These are phyloP conservation scores for Thera obeliscata DNA, from an alignment of 2,888 invertebrate genomes.

Conservation along the genomic window DNA sequence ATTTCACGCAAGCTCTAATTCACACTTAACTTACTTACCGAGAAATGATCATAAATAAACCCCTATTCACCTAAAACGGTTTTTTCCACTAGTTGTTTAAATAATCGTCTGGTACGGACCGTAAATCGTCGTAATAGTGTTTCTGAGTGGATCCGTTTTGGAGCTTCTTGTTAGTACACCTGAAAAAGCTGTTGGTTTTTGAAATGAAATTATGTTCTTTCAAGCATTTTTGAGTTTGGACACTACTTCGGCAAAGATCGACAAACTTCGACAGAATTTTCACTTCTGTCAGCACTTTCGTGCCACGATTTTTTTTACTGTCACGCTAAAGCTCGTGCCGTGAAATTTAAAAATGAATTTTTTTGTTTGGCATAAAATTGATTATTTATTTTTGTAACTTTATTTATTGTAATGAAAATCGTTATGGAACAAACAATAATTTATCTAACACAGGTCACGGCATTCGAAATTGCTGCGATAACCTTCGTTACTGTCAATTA, in stretches of 20 bases:
- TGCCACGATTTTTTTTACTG: too few species aligned
- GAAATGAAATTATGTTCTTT: too few species aligned
- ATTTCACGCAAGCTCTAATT: conserved; percentile 44
- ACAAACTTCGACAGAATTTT: too few species aligned
- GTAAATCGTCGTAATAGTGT: conserved; percentile 61
- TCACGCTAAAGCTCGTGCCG: too few species aligned
- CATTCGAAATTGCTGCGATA: conserved; percentile 19
- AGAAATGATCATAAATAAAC: conserved; percentile 50
- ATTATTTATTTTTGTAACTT: too few species aligned
- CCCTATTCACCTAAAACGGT: conserved; percentile 55
- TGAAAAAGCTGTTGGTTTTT: conserved; percentile 5
- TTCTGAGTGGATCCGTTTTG: conserved; percentile 44
- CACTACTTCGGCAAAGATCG: too few species aligned
- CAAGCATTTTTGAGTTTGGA: too few species aligned
- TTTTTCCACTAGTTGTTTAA: conserved; percentile 60
- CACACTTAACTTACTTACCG: conserved; percentile 60
- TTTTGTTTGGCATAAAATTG: too few species aligned
- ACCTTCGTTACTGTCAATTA: conserved; percentile 21
- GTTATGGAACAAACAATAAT: not conserved
- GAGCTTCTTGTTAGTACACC: conserved; percentile 28
- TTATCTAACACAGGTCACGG: conserved; percentile 8
- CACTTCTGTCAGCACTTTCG: too few species aligned
- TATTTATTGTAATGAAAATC: too few species aligned
- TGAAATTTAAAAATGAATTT: too few species aligned
- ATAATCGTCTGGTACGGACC: conserved; percentile 57